phyloP scores from a whole-genome alignment of 1,140 invertebrate genomes.

The Neodiprion fabricii region DNA sequence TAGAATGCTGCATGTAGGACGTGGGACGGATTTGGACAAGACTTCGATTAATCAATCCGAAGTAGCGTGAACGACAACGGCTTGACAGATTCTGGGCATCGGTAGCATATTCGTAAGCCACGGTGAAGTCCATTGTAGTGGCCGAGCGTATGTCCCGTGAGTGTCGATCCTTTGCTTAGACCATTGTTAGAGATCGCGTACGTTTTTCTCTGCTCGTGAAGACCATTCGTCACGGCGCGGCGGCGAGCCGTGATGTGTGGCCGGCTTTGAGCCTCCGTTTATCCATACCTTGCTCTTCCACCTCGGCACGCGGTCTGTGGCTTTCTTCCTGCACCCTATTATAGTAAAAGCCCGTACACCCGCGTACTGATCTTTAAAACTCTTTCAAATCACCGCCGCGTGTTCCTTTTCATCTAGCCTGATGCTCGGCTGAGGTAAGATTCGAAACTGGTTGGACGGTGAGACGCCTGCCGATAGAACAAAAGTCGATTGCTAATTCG shows the following conservation, averaged over 20 bases:
- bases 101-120: conserved; percentile 7
- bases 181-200: conserved; percentile 4
- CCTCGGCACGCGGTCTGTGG: not conserved
- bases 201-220: not conserved
- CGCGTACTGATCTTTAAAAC: not conserved
- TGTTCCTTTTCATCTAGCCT: not conserved
- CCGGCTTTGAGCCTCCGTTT: not conserved
- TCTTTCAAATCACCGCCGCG: not conserved
- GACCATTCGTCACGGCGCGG: not conserved
- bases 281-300: not conserved
- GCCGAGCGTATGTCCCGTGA: not conserved
- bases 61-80: not conserved
- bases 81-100: not conserved
- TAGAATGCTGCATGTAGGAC: too few relatives aligned
- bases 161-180: conserved; percentile 7
- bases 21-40: too few relatives aligned
- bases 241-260: not conserved
- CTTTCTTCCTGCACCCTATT: not conserved
- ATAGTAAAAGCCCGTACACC: not conserved
- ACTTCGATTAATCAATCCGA: not conserved
- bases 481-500: not conserved
- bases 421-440: too few relatives aligned
- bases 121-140: not conserved
- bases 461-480: not conserved
- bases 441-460: not conserved